Percentiles rank a stretch among this genome's conserved stretches.
These are phyloP conservation scores for Toxonevra muliebris DNA, from an alignment of 2,888 invertebrate genomes.

Conservation along the genomic window DNA sequence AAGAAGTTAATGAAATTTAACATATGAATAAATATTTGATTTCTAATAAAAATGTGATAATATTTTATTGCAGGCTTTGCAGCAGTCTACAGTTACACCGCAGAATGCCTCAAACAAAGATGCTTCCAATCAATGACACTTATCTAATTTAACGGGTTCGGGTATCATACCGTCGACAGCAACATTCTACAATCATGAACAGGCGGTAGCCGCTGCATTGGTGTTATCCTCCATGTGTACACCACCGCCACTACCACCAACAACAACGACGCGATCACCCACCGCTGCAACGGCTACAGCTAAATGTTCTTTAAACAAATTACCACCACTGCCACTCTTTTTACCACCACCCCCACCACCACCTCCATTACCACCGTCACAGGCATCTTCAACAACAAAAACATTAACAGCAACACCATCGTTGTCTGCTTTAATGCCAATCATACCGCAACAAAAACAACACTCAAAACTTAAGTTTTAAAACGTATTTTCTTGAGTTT, in stretches of 20 bases:
- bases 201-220: slow-evolving; percentile 57
- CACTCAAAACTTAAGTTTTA: slow-evolving; percentile 3
- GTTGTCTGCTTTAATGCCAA: slow-evolving; percentile 3
- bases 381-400: slow-evolving; percentile 18
- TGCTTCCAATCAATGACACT: slow-evolving; percentile 54
- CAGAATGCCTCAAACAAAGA: slow-evolving; percentile 34
- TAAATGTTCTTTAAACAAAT: slow-evolving; percentile 31
- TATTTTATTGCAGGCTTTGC: slow-evolving; percentile 36
- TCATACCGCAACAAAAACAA: slow-evolving; percentile 16
- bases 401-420: not conserved
- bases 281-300: slow-evolving; percentile 15
- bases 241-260: slow-evolving; percentile 33
- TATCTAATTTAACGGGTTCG: slow-evolving; percentile 35
- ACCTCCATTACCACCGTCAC: slow-evolving; percentile 24
- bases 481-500: no score
- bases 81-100: slow-evolving; percentile 34
- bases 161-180: slow-evolving; percentile 35
- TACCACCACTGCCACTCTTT: slow-evolving; percentile 44
- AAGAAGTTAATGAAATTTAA: no score
- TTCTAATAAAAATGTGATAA: slow-evolving; percentile 32
- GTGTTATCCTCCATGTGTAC: slow-evolving; percentile 57
- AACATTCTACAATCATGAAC: slow-evolving; percentile 59
- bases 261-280: slow-evolving; percentile 34
- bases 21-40: not conserved
- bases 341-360: slow-evolving; percentile 42